These are phyloP conservation scores for Pseudomyrmex flavicornis DNA, from an alignment of 1,140 invertebrate species.

Conservation along the genomic window DNA sequence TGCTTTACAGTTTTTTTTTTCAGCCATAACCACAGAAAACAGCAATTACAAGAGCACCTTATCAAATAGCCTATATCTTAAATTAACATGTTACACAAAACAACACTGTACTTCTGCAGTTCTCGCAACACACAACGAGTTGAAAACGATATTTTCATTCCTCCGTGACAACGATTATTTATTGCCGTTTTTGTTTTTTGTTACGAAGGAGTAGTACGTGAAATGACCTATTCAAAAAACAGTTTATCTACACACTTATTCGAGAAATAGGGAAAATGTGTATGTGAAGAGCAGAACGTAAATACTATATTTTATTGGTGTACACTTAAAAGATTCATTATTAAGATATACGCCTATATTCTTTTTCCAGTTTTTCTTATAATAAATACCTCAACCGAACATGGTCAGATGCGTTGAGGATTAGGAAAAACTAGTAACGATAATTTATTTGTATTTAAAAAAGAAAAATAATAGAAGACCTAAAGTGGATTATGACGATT, in stretches of 20 bases:
- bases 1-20: constrained; percentile 25
- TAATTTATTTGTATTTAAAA: constrained; percentile 14
- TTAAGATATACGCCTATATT: constrained; percentile 63
- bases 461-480: constrained; percentile 50
- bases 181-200: constrained; percentile 21
- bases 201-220: constrained; percentile 14
- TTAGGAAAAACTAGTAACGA: constrained; percentile 37
- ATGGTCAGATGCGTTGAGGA: constrained; percentile 2
- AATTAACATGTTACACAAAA: constrained; percentile 33
- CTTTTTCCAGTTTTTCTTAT: constrained; percentile 39
- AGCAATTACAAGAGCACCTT: constrained; percentile 39
- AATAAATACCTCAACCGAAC: constrained; percentile 42
- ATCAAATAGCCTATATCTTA: constrained; percentile 9
- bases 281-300: constrained; percentile 73
- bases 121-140: constrained; percentile 17
- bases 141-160: constrained; percentile 16
- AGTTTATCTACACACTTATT: constrained; percentile 4
- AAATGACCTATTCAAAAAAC: constrained; percentile 18
- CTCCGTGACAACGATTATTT: constrained; percentile 19
- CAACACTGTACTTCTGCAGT: not conserved
- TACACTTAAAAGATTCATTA: constrained; percentile 70
- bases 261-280: constrained; percentile 71
- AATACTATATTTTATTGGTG: constrained; percentile 78
- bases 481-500: constrained; percentile 32
- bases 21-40: constrained; percentile 27